Base-by-base conservation (phyloP, 37 sponge, comb jelly and placozoan species). In the Geodia barretti region DNA sequence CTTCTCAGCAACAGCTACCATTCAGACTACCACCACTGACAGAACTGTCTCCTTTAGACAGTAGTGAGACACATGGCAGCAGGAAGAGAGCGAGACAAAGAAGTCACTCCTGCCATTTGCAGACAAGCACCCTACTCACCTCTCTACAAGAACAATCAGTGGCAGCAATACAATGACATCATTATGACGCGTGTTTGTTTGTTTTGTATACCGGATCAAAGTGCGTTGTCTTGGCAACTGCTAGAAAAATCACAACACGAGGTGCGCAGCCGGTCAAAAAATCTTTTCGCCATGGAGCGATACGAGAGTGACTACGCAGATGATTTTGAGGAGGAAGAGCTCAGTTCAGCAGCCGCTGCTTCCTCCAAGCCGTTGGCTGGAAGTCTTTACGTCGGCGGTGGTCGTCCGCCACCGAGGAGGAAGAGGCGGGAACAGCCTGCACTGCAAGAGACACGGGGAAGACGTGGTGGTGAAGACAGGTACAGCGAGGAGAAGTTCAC, bases 311-410 rank as follows among this genome's bases (percentile, higher is more conserved):
- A 79, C 35, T 79, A 79, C 36, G 66, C 79, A 5, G 79, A 79
- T 21, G 79, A 79, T 40, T 79, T 79, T n/a, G 79, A 79, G 36
- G 79, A 79, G 3, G 68, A 79, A 3, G 79, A 41, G 11, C n/a
- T 30, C 14, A 43, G 39, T 23, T 43, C 26, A 20, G 20, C 41
- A 24, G 25, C 7, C 3, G 73, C 73, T n/a, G n/a, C n/a, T n/a
- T n/a, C n/a, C n/a, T n/a, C n/a, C n/a, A 47, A 47, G 54, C 54
- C 54, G 54, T 47, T 14, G 7, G 54, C 54, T 17, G 54, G 54
- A 14, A 47, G 54, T 14, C 54, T 47, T 7, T 47, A 7, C 11
- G 54, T 26, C 60, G 17, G 60, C 60, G 19, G 60, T 19, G 11
- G 60, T 58, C 60, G 11, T 58, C 60, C 60, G 11, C 66, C 17